Evolutionary conservation across 2,113 vertebrate genomes (phyloP).

Genomic region (Thymallus thymallus): DNA sequence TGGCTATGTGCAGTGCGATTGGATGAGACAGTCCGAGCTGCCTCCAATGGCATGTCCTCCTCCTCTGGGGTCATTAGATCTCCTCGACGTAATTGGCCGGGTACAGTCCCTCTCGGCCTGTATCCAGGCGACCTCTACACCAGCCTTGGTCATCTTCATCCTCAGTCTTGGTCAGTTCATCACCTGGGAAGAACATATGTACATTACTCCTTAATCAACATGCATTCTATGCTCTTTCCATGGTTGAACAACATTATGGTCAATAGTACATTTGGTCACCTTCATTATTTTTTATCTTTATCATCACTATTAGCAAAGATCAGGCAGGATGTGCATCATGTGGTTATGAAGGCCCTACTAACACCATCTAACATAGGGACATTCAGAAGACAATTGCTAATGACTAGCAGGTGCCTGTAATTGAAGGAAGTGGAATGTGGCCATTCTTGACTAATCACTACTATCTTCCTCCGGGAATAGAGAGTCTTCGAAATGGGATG

Average conservation of each 20-base stretch:
- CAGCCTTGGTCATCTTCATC: constrained; percentile 98
- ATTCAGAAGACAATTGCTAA: constrained; percentile 24
- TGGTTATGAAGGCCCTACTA: too few species aligned
- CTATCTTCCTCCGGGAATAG: constrained; percentile 29
- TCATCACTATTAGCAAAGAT: too few species aligned
- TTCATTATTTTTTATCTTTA: too few species aligned
- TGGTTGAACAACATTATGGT: not conserved
- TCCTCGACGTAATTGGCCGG: constrained; percentile 97
- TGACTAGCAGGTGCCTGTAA: constrained; percentile 46
- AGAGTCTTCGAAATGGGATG: constrained; percentile 22
- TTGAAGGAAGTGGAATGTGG: constrained; percentile 38
- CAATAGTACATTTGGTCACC: not conserved
- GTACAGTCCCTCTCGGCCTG: constrained; percentile 90
- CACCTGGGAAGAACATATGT: constrained; percentile 74
- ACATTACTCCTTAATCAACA: constrained; percentile 7
- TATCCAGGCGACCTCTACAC: constrained; percentile 97
- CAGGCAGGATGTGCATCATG: too few species aligned
- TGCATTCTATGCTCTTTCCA: not conserved
- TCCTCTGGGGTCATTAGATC: constrained; percentile 77
- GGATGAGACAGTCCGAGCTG: constrained; percentile 74
- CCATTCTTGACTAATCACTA: constrained; percentile 53
- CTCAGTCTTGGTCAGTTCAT: constrained; percentile 93
- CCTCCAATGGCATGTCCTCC: constrained; percentile 65
- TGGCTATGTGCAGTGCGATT: constrained; percentile 73
- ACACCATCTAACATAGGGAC: too few species aligned